A percentile compares a stretch with the other conserved stretches of the same genome.
Conservation (phyloP, 2,797 vertebrate genomes). For the Glyptemys insculpta region DNA sequence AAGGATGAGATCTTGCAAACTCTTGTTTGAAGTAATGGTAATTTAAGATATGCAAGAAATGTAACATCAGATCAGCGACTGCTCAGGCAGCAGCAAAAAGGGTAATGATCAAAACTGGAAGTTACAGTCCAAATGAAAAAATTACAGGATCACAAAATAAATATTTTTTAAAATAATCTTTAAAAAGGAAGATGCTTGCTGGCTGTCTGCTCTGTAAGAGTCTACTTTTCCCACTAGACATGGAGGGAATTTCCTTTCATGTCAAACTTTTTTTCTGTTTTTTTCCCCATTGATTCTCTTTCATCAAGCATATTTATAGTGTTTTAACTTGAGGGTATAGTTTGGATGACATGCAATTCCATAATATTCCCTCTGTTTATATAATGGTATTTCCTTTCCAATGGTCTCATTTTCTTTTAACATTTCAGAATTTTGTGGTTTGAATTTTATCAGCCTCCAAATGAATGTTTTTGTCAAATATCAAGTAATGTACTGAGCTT, state of each 20-base stretch:
- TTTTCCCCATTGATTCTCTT: neutral
- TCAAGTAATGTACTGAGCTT: neutral
- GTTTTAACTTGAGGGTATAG: slow-evolving; percentile 12
- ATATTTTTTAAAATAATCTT: neutral
- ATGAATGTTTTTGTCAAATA: slow-evolving; percentile 26
- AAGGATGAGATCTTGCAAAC: neutral
- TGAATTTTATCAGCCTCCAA: slow-evolving; percentile 42
- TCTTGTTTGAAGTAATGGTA: neutral
- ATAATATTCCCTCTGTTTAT: slow-evolving; percentile 26
- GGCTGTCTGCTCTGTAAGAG: neutral
- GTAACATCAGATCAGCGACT: neutral
- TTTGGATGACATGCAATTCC: slow-evolving; percentile 34
- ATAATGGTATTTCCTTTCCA: neutral
- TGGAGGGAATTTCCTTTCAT: neutral
- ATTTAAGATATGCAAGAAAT: neutral
- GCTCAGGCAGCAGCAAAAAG: neutral
- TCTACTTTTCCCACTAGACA: neutral
- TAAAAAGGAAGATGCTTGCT: neutral
- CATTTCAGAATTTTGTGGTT: slow-evolving; percentile 9
- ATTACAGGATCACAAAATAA: neutral
- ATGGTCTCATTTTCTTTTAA: slow-evolving; percentile 21
- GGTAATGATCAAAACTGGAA: neutral
- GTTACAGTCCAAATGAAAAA: neutral
- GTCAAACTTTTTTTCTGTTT: neutral
- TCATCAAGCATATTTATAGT: neutral